Evolutionary conservation across 2,888 invertebrate genomes (phyloP).

Genomic region (Latheticus oryzae): DNA sequence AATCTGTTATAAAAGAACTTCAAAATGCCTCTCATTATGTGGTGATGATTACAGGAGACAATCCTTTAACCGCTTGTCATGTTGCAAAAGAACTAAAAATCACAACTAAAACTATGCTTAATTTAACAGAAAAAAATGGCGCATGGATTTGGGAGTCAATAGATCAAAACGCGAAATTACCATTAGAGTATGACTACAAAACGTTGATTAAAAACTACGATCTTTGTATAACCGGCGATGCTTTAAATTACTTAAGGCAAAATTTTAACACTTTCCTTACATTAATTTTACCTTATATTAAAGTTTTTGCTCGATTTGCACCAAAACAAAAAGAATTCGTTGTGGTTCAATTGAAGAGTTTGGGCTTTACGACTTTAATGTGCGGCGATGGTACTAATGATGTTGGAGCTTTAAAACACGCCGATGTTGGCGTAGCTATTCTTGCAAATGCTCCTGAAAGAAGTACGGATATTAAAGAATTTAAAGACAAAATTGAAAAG

Average conservation of each 20-base stretch:
- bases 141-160: conserved; percentile 85
- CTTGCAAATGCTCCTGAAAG: conserved; percentile 83
- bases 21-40: conserved; percentile 94
- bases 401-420: conserved; percentile 98
- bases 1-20: conserved; percentile 93
- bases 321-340: conserved; percentile 99
- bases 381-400: conserved; percentile 99
- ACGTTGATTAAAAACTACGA: conserved; percentile 82
- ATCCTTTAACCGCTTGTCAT: conserved; percentile 98
- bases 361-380: conserved; percentile 95
- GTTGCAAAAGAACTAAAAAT: conserved; percentile 95
- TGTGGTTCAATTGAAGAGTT: conserved; percentile 86
- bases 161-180: conserved; percentile 71
- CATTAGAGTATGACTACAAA: conserved; percentile 65
- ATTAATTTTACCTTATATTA: conserved; percentile 84
- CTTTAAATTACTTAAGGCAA: conserved; percentile 77
- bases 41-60: conserved; percentile 99
- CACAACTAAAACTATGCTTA: conserved; percentile 78
- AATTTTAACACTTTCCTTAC: conserved; percentile 73
- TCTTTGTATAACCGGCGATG: conserved; percentile 96
- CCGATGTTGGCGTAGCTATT: conserved; percentile 95
- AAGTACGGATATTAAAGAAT: conserved; percentile 62
- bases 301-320: conserved; percentile 96
- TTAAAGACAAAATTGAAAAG: conserved; percentile 51
- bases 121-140: conserved; percentile 69